These are phyloP conservation scores for Euzetes globulus DNA, from an alignment of 2,888 invertebrate genomes.

Conservation along the genomic window DNA sequence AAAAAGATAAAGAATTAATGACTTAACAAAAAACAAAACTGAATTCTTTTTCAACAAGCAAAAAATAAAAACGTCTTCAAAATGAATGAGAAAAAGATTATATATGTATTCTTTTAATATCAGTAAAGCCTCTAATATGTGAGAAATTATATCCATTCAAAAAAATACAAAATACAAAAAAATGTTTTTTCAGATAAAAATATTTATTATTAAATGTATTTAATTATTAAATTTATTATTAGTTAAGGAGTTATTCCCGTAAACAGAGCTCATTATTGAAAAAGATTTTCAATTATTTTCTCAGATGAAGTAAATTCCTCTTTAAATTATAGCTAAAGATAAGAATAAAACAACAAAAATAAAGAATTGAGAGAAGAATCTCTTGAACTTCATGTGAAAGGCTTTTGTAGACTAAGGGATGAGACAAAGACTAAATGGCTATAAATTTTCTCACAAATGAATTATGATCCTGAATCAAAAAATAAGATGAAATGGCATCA, in stretches of 20 bases:
- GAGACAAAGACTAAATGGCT: too few relatives aligned
- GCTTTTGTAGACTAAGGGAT: too few relatives aligned
- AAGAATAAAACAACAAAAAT: too few relatives aligned
- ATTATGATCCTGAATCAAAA: too few relatives aligned
- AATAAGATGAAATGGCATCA: not conserved
- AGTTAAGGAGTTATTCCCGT: too few relatives aligned
- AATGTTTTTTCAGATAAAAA: not conserved
- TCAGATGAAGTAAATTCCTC: too few relatives aligned
- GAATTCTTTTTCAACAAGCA: not conserved
- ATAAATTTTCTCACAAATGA: too few relatives aligned
- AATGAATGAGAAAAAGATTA: not conserved
- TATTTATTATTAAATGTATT: not conserved
- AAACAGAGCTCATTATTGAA: too few relatives aligned
- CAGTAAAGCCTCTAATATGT: not conserved
- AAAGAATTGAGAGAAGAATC: too few relatives aligned
- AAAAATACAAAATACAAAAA: not conserved
- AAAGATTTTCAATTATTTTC: too few relatives aligned
- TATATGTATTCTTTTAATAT: not conserved
- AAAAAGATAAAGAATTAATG: conserved; percentile 14
- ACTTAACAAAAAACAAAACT: not conserved
- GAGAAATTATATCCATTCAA: not conserved
- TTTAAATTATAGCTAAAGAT: too few relatives aligned
- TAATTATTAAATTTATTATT: not conserved
- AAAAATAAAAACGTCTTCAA: not conserved
- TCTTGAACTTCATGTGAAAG: too few relatives aligned